These are phyloP conservation scores for Drosophila testacea DNA, from an alignment of 2,888 invertebrate species.

Conservation along the genomic window DNA sequence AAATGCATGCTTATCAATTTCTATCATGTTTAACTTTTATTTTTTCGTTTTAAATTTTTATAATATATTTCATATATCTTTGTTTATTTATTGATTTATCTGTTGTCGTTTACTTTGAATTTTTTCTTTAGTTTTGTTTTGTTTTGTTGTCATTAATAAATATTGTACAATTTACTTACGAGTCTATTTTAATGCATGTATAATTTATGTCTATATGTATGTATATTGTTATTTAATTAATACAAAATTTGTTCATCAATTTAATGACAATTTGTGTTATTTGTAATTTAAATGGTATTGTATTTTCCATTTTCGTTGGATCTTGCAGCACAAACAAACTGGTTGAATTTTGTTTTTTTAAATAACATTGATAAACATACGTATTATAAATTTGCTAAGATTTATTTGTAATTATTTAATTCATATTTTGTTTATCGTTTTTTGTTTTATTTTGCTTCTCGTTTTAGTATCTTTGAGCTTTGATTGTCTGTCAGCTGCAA, in stretches of 20 bases:
- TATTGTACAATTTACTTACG: slow-evolving; percentile 68
- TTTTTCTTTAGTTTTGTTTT: slow-evolving; percentile 17
- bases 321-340: slow-evolving; percentile 40
- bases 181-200: slow-evolving; percentile 28
- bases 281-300: slow-evolving; percentile 6
- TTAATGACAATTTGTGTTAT: slow-evolving; percentile 19
- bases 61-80: slow-evolving; percentile 61
- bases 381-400: slow-evolving; percentile 48
- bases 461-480: slow-evolving; percentile 55
- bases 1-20: not conserved
- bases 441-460: not conserved
- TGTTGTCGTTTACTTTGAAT: slow-evolving; percentile 1
- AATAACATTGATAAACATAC: slow-evolving; percentile 21
- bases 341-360: not conserved
- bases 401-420: slow-evolving; percentile 17
- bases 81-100: slow-evolving; percentile 25
- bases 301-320: slow-evolving; percentile 14
- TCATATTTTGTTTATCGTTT: slow-evolving; percentile 2
- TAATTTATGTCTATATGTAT: slow-evolving; percentile 15
- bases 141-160: slow-evolving; percentile 52
- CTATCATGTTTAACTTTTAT: slow-evolving; percentile 47
- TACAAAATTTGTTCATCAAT: slow-evolving; percentile 22
- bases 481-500: slow-evolving; percentile 80
- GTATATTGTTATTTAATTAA: slow-evolving; percentile 4
- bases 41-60: slow-evolving; percentile 36